Base-by-base conservation (phyloP, 2,888 invertebrate species). In the Philopedon plagiatum region DNA sequence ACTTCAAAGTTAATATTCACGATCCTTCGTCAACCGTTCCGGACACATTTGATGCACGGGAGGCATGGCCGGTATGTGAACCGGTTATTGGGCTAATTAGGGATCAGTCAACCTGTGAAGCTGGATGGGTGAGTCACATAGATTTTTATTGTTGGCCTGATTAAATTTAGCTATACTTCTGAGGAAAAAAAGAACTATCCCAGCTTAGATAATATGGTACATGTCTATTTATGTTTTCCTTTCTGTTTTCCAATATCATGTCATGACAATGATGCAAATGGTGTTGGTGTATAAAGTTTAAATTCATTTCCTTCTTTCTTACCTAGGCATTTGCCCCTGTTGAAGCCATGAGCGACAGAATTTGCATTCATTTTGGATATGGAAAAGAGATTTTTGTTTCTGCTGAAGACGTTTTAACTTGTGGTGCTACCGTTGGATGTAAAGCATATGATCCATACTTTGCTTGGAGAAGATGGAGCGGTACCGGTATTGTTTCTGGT, bases 41-140 rank as follows among this genome's bases (percentile, higher is more conserved):
- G 0, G 91, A 90, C 26, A 87, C 88, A 77, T 96, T 96, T 83
- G 94, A 96, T 86, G 87, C 95, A 0, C 88, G 95, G 37, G 86
- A 87, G 57, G 86, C 91, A 60, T 96, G 95, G 95, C 90, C 93
- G 0, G 82, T 92, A 77, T 96, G 96, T 81, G 56, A 19, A 11
- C 92, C 93, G 0, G 93, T 94, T 11, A 89, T 96, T 76, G 87
- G 88, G 54, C 91, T 93, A 85, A 89, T 94, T 61, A 87, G 94
- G 73, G 93, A 94, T 84, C 94, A 94, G 83, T 93, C 93, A 4
- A 91, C 91, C 9, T 96, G 96, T 83, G 96, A 96, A 19, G 94
- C 94, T 26, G 96, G 96, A 85, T 95, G 95, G 95, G 88, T 88
- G 61, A 73, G 71, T 64, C 1, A 23, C n/a, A n/a, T n/a, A n/a